Evolutionary conservation across 2,113 vertebrate species (phyloP).

Genomic region (Pimephales promelas): DNA sequence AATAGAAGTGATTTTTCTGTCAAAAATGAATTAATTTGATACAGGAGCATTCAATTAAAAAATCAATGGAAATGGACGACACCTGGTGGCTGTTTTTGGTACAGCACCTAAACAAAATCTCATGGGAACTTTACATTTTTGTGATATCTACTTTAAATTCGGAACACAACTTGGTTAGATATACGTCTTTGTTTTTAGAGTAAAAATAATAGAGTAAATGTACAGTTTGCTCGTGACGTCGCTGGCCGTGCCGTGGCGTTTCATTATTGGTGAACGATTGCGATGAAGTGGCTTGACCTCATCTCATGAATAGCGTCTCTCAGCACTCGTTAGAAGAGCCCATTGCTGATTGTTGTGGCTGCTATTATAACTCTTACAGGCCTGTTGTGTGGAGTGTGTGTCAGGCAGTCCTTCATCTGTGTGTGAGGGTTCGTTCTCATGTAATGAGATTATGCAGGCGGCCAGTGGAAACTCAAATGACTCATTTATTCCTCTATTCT

Average conservation of each 20-base stretch:
- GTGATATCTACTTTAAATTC: no score
- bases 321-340: neutral
- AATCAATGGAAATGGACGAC: no score
- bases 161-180: no score
- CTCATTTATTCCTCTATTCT: neutral
- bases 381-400: neutral
- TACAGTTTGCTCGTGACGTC: no score
- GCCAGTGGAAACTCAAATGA: slow-evolving; percentile 11
- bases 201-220: no score
- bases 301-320: slow-evolving; percentile 11
- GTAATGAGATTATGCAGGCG: neutral
- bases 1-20: no score
- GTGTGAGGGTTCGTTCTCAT: neutral
- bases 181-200: no score
- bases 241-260: neutral
- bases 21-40: no score
- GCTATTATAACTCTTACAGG: neutral
- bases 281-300: slow-evolving; percentile 16
- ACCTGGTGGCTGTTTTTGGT: no score
- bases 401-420: neutral
- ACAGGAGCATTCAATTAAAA: no score
- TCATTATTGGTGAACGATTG: neutral
- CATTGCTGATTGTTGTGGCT: neutral
- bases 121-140: no score
- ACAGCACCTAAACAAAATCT: no score